Base-by-base conservation (phyloP, 1,140 invertebrate species). In the Drosophila santomea region DNA sequence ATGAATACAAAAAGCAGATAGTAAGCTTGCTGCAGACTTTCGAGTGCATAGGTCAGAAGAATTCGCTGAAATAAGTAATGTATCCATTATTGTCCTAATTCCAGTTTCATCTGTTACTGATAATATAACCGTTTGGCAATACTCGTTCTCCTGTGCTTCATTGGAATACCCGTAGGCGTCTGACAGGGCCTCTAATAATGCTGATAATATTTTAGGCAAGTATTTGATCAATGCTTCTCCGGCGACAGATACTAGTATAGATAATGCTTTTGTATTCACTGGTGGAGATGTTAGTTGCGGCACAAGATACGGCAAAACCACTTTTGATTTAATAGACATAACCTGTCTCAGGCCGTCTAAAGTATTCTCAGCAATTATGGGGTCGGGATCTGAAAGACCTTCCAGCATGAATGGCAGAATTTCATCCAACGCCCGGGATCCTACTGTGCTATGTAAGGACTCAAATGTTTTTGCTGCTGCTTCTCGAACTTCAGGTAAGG, bases 391-490 rank as follows among this genome's bases (percentile, higher is more conserved):
- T 85, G 96, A 96, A 84, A 99, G 92, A 78, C 97, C 95, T 20
- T 96, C 95, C 63, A 99, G 93, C 94, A 99, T 96, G 57, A 95
- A 94, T 50, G 98, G 97, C 55, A 99, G 93, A 93, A 99, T 99
- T 90, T 99, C 98, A 93, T 99, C 98, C n/a, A 99, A 93, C 35
- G 98, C 98, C 81, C 97, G 94, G 36, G 96, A 95, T 44, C 99
- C 98, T 36, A 99, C 98, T 38, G 97, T 99, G 38, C 96, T 95
- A 94, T 99, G 98, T 43, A 99, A 94, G 85, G 96, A 97, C 88
- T 99, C 98, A 93, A 99, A 99, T 0, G 98, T 99, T 88, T 97
- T 97, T 7, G 98, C 98, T 6, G 98, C 98, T 20, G 98, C 98
- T 93, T 96, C 94, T 50, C 99, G 94, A 8, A 99, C 98, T 93